These are phyloP conservation scores for Epistrophe grossulariae DNA, from an alignment of 2,888 invertebrate genomes.

Conservation along the genomic window DNA sequence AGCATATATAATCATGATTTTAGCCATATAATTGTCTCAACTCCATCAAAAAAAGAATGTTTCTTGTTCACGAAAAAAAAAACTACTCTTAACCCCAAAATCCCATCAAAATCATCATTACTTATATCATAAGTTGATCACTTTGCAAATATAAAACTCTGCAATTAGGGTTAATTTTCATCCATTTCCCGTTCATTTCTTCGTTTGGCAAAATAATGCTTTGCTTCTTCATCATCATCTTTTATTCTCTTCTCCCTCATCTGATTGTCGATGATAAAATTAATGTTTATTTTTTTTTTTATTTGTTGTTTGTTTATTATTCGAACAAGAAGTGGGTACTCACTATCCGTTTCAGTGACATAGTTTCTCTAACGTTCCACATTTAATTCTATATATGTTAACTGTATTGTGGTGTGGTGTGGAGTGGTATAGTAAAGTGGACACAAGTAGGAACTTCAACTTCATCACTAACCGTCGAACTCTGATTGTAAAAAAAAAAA, in stretches of 20 bases:
- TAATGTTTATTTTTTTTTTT: constrained; percentile 14
- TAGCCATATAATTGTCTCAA: not conserved
- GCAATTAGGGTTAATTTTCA: constrained; percentile 77
- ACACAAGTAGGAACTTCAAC: constrained; percentile 59
- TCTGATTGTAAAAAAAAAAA: constrained; percentile 34
- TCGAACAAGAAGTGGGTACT: constrained; percentile 25
- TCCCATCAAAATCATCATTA: constrained; percentile 9
- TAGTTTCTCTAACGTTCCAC: constrained; percentile 71
- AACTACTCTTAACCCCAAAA: constrained; percentile 6
- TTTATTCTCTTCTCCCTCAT: constrained; percentile 52
- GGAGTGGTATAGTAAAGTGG: constrained; percentile 13
- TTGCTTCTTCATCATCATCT: not conserved
- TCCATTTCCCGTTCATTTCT: constrained; percentile 72
- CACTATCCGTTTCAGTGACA: constrained; percentile 75
- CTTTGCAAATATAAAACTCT: constrained; percentile 30
- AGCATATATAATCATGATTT: not conserved
- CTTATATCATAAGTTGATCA: constrained; percentile 55
- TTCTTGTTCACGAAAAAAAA: constrained; percentile 18
- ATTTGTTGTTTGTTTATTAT: constrained; percentile 46
- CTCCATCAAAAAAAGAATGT: constrained; percentile 22
- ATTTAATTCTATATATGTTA: constrained; percentile 43
- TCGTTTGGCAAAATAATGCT: not conserved
- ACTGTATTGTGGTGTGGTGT: constrained; percentile 2
- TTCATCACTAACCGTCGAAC: constrained; percentile 42
- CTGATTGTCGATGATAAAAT: constrained; percentile 30